These are phyloP conservation scores for Dermatemys mawii DNA, from an alignment of 2,113 vertebrate genomes.

Conservation along the genomic window DNA sequence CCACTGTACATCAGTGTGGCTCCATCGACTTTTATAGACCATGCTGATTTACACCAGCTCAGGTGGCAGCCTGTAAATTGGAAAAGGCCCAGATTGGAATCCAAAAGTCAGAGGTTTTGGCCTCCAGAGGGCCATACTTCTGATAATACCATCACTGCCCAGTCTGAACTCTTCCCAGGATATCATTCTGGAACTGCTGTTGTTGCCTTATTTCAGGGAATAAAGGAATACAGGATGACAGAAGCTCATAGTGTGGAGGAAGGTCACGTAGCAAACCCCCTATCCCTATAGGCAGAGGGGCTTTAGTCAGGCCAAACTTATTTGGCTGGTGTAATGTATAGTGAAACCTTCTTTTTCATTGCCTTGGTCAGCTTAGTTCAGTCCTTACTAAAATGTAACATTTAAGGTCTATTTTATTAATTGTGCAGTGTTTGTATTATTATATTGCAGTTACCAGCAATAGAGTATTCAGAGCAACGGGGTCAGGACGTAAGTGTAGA, in stretches of 20 bases:
- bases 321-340: not conserved
- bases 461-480: constrained; percentile 29
- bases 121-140: not conserved
- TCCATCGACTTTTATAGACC: not conserved
- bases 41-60: not conserved
- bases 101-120: not conserved
- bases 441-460: constrained; percentile 6
- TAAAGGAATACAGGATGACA: not conserved
- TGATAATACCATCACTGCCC: not conserved
- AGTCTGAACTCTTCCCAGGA: not conserved
- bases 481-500: constrained; percentile 23
- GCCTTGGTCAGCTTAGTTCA: not conserved
- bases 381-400: not conserved
- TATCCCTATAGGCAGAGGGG: fast-evolving
- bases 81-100: not conserved
- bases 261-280: not conserved
- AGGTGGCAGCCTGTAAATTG: not conserved
- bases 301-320: not conserved
- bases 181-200: not conserved
- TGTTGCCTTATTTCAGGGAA: constrained; percentile 14
- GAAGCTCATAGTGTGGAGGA: not conserved
- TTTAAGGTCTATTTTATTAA: not conserved
- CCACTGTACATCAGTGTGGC: not conserved
- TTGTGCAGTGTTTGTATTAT: constrained; percentile 8
- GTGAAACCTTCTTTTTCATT: not conserved